Base-by-base conservation (phyloP, 2,888 invertebrate species). In the Apotomis capreana region DNA sequence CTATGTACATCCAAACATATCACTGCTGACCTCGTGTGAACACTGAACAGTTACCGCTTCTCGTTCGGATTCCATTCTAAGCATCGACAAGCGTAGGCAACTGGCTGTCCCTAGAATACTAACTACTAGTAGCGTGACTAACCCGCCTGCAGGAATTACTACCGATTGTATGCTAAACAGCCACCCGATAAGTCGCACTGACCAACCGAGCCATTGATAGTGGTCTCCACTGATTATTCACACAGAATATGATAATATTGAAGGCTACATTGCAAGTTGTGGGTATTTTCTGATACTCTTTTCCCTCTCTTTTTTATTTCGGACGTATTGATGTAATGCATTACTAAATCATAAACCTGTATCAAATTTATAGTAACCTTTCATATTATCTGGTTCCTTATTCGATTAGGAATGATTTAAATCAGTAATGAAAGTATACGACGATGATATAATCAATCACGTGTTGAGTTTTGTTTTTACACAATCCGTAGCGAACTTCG, bases 81-180 rank as follows among this genome's bases (percentile, higher is more conserved):
- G 83, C 83, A 82, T 83, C 78, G 81, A 84, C 85, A 86, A 83
- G 89, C 88, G 90, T 90, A 88, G 87, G 89, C 87, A 83, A 81
- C 80, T 76, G 78, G 75, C 78, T 82, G 82, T 81, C 81, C 78
- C 77, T 80, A 82, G 91, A 86, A 92, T 92, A 89, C 85, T 86
- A 90, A 92, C 80, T 75, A 77, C 76, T 80, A 88, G 82, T 79
- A 75, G 90, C 91, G 86, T 92, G 91, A 91, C 90, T 90, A 89
- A 91, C 86, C 84, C 86, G 85, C 81, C 83, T 83, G 85, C 78
- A 87, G 88, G 90, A 85, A 87, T 91, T 88, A 89, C 89, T 85
- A 86, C 74, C 87, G 87, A 91, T 91, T 92, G 92, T 92, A 92
- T 91, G 91, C 87, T 87, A 91, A 92, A 76, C 79, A 87, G 83